Percentiles rank a stretch among this genome's conserved stretches.
These are phyloP conservation scores for Tragelaphus strepsiceros DNA, from an alignment of 2,113 vertebrate genomes.

Conservation along the genomic window DNA sequence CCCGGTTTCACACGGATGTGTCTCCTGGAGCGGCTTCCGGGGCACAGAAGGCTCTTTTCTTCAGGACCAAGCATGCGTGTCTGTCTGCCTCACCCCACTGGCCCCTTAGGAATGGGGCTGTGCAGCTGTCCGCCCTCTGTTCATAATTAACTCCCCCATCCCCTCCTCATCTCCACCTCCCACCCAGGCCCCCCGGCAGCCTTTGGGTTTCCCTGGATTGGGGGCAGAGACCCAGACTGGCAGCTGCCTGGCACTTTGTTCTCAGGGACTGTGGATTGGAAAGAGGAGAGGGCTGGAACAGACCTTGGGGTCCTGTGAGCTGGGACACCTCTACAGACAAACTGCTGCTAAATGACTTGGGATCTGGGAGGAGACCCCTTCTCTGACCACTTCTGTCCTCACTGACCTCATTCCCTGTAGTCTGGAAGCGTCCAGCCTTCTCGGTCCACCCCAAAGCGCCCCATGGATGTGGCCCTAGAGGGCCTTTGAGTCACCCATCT, in stretches of 20 bases:
- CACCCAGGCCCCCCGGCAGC: background rate
- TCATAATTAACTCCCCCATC: constrained; percentile 50
- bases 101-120: background rate
- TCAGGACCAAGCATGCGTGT: constrained; percentile 64
- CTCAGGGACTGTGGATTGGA: background rate
- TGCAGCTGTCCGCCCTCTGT: constrained; percentile 53
- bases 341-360: background rate
- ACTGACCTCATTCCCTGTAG: background rate
- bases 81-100: constrained; percentile 32
- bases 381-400: background rate
- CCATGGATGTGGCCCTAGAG: background rate
- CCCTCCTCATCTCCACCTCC: background rate
- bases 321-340: background rate
- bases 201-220: background rate
- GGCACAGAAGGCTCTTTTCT: constrained; percentile 65
- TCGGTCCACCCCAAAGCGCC: background rate
- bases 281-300: background rate
- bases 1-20: background rate
- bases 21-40: constrained; percentile 2
- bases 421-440: background rate
- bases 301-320: background rate
- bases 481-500: background rate
- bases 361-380: background rate
- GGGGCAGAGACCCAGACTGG: constrained; percentile 11
- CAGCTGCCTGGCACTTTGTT: constrained; percentile 50